phyloP scores from a whole-genome alignment of 1,140 invertebrate species.

The Nephila pilipes region DNA sequence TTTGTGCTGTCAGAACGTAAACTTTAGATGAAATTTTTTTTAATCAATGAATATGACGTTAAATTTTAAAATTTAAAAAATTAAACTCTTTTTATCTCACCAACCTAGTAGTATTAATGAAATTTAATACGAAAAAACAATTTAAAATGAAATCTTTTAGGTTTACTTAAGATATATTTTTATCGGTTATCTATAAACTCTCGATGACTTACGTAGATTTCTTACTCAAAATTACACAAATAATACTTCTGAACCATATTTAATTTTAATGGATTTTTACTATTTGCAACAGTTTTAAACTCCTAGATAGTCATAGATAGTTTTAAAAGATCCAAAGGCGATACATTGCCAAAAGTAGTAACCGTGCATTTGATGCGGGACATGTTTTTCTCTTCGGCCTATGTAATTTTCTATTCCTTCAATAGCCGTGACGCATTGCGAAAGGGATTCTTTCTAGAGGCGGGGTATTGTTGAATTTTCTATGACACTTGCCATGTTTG shows the following conservation, averaged over 20 bases:
- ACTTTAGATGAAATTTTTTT: background rate
- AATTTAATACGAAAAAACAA: no score
- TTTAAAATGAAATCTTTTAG: no score
- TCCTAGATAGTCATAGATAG: background rate
- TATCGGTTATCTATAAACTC: no score
- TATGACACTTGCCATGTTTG: no score
- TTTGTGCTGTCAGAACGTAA: background rate
- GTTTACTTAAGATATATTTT: no score
- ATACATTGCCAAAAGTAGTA: conserved; percentile 1
- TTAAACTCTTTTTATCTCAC: no score
- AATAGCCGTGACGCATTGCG: conserved; percentile 32
- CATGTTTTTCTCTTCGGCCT: background rate
- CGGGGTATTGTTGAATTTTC: background rate
- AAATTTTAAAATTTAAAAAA: no score
- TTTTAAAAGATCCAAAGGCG: background rate
- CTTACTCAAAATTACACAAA: no score
- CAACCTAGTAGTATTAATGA: no score
- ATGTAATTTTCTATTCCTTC: background rate
- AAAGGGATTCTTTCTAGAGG: background rate
- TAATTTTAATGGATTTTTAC: background rate
- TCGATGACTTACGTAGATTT: no score
- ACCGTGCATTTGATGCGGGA: background rate
- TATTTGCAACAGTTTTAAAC: background rate
- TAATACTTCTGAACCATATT: no score
- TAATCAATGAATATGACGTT: no score